phyloP scores from a whole-genome alignment of 2,113 vertebrate genomes.

The Lethenteron camtschaticum region DNA sequence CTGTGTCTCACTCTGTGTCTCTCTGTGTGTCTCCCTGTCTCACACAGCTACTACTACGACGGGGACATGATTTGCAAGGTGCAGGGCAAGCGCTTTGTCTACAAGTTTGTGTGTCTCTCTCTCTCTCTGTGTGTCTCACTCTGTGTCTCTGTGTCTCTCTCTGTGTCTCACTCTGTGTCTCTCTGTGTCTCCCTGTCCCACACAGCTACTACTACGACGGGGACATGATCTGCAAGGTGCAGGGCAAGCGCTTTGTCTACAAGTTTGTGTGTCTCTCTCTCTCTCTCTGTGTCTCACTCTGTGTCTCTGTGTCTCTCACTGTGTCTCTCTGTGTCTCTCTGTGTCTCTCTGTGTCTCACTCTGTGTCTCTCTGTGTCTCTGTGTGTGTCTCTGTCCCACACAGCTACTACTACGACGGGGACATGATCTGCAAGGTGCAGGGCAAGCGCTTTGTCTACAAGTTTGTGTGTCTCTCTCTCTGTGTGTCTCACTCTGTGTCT shows the following conservation, averaged over 20 bases:
- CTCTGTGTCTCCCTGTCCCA: constrained; percentile 8
- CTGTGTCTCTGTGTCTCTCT: not conserved
- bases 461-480: constrained; percentile 96
- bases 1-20: not conserved
- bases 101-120: not conserved
- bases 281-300: not conserved
- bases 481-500: constrained; percentile 97
- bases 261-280: constrained; percentile 37
- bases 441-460: too few relatives aligned
- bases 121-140: not conserved
- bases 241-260: constrained; percentile 97
- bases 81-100: too few relatives aligned
- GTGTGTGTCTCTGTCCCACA: constrained; percentile 8
- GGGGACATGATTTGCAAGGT: too few relatives aligned
- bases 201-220: constrained; percentile 97
- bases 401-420: constrained; percentile 95
- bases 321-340: not conserved
- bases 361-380: not conserved
- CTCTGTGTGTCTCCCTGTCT: too few relatives aligned
- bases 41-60: too few relatives aligned
- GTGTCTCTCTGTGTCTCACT: not conserved
- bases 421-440: constrained; percentile 99
- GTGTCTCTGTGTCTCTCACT: not conserved
- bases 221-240: constrained; percentile 99
- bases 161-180: not conserved